Base-by-base conservation (phyloP, 2,888 invertebrate genomes). In the Drosophila ustulata region DNA sequence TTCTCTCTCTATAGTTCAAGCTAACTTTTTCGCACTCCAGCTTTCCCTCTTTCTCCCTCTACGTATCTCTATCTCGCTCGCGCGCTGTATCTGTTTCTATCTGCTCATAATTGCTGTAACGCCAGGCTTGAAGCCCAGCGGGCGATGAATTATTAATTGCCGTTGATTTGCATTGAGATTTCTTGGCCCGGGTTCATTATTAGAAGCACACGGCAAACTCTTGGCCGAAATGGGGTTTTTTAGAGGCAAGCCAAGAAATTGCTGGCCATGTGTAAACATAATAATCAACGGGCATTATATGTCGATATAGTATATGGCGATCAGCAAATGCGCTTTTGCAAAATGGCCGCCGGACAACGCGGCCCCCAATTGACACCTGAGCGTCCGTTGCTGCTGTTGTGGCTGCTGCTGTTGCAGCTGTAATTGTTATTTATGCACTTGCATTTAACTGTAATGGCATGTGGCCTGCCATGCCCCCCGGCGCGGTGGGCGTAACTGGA, bases 371-470 rank as follows among this genome's bases (percentile, higher is more conserved):
- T 86, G 88, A 88, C 85, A 86, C 83, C 86, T 88, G 88, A 88
- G 78, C 66, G 73, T 61, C 53, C 56, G 66, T 66, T 61, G 58
- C 47, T 37, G 62, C 56, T 58, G 56, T 45, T 37, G 62, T 55
- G 53, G 66, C 56, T 53, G 55, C 49, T 71, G 73, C 72, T 55
- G 69, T 50, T 52, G 71, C 74, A 71, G 67, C 82, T 80, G 88
- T 85, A 88, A 89, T 89, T 89, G 87, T 89, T 89, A 89, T 88
- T 88, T 89, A 88, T 88, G 87, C 85, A 80, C 76, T 89, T 81
- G 85, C 88, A 89, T 87, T 88, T 87, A 76, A 79, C 82, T 84
- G 83, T 82, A 87, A 89, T 89, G 69, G 84, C 77, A 80, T 75
- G 74, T 67, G 68, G 75, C 66, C 49, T 46, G 73, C 80, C 88